A percentile compares a stretch with the other conserved stretches of the same genome.
Evolutionary conservation across 2,888 invertebrate genomes (phyloP).

Genomic region (Fragum whitleyi): DNA sequence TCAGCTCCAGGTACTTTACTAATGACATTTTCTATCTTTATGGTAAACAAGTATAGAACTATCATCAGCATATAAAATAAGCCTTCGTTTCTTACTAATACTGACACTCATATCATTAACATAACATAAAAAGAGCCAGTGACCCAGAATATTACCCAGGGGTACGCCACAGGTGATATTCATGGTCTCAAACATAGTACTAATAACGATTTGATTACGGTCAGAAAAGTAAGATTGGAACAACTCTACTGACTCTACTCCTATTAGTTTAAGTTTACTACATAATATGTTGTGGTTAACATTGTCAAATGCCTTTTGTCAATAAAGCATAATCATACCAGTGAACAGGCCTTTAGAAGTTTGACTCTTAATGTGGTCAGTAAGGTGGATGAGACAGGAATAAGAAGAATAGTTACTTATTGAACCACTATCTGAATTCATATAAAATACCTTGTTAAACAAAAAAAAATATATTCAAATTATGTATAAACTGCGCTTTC

Average conservation of each 20-base stretch:
- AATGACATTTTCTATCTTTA: conserved; percentile 15
- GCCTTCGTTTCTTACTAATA: conserved; percentile 21
- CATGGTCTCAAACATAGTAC: neutral
- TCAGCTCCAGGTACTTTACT: too few relatives aligned
- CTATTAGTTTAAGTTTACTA: conserved; percentile 19
- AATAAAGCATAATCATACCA: conserved; percentile 31
- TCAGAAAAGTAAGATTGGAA: conserved; percentile 22
- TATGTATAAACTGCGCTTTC: conserved; percentile 47
- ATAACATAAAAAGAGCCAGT: conserved; percentile 29
- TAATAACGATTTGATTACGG: conserved; percentile 3
- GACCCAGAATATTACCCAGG: conserved; percentile 30
- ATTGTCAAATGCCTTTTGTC: conserved; percentile 22
- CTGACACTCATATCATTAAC: conserved; percentile 36
- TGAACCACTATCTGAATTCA: conserved; percentile 43
- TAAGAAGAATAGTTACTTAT: conserved; percentile 30
- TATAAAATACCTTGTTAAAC: conserved; percentile 37
- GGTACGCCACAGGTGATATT: conserved; percentile 30
- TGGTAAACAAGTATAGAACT: conserved; percentile 21
- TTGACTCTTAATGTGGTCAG: conserved; percentile 27
- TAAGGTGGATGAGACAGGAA: conserved; percentile 24
- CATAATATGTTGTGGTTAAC: conserved; percentile 24
- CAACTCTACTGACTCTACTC: neutral
- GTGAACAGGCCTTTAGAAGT: conserved; percentile 35
- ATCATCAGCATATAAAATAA: conserved; percentile 34
- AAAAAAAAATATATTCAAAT: conserved; percentile 37